Base-by-base conservation (phyloP, 2,113 vertebrate species). In the Hypocryptadius cinnamomeus region DNA sequence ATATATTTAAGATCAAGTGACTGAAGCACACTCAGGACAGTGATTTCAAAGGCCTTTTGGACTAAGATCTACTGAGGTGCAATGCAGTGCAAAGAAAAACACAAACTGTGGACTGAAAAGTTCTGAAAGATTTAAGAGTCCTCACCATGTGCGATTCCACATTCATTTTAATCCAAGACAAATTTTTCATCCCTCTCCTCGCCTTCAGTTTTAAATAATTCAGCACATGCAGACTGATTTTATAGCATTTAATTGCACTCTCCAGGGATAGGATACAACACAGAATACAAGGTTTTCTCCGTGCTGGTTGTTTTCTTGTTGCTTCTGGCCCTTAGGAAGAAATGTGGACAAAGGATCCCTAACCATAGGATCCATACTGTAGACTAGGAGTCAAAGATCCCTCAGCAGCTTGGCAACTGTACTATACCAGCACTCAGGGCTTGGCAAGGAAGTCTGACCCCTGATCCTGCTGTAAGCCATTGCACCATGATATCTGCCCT, bases 401-500 rank as follows among this genome's bases (percentile, higher is more conserved):
- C 47, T 56, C 44, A 48, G 17, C 25, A 74, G 10, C 18, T 84
- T 56, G 25, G 19, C 9, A n/a, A 24, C 42, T 39, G 17, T 31
- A 11, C 18, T 47, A 45, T 31, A 35, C 17, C 39, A 59, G 51
- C 30, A 25, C 17, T 27, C 11, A 27, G 33, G n/a, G 25, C n/a
- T 65, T 3, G 1, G 23, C 40, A 69, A 73, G 24, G 20, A 69
- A 51, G 25, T 31, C 31, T 64, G 35, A 27, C 3, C 13, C 33
- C 44, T 50, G 31, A 76, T 25, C 10, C 10, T 71, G 13, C 20
- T 44, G 48, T n/a, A 42, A 28, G 11, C 8, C 42, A 23, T 40
- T 28, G 14, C 6, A 40, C 11, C 3, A 1, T 1, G 4, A 33
- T 8, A 9, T n/a, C 27, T 60, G 25, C 15, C 39, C 28, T 85